Percentiles rank a stretch among this genome's conserved stretches.
These are phyloP conservation scores for Operophtera brumata DNA, from an alignment of 2,888 invertebrate genomes.

Conservation along the genomic window DNA sequence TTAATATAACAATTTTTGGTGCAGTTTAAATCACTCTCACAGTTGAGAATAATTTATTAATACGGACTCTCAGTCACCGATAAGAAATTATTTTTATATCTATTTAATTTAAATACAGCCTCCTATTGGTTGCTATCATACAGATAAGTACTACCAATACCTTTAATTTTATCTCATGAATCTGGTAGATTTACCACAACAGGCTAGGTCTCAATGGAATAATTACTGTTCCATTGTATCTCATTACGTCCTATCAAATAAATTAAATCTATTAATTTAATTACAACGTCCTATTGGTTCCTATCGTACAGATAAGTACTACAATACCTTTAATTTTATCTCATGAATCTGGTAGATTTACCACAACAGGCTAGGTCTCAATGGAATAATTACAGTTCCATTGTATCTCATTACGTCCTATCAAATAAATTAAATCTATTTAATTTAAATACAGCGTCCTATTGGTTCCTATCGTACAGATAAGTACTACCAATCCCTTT, in stretches of 20 bases:
- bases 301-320: too few relatives aligned
- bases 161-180: not conserved
- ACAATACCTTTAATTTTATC: not conserved
- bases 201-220: not conserved
- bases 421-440: not conserved
- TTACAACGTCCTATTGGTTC: too few relatives aligned
- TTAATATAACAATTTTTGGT: too few relatives aligned
- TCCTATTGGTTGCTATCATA: too few relatives aligned
- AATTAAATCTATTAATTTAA: too few relatives aligned
- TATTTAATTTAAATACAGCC: too few relatives aligned
- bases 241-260: slow-evolving; percentile 1
- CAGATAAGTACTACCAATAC: not conserved
- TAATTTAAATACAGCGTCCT: too few relatives aligned
- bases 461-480: too few relatives aligned
- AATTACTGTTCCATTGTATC: slow-evolving; percentile 2
- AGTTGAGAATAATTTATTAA: too few relatives aligned
- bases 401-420: slow-evolving; percentile 1
- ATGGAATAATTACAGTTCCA: slow-evolving; percentile 1
- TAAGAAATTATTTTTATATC: too few relatives aligned
- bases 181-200: not conserved
- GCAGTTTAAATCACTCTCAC: too few relatives aligned
- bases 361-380: not conserved
- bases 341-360: not conserved
- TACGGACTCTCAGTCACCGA: too few relatives aligned
- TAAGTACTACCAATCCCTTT: not conserved